A percentile compares a stretch with the other conserved stretches of the same genome.
Conservation (phyloP, 2,888 invertebrate species). For the Pseudoips prasinana region DNA sequence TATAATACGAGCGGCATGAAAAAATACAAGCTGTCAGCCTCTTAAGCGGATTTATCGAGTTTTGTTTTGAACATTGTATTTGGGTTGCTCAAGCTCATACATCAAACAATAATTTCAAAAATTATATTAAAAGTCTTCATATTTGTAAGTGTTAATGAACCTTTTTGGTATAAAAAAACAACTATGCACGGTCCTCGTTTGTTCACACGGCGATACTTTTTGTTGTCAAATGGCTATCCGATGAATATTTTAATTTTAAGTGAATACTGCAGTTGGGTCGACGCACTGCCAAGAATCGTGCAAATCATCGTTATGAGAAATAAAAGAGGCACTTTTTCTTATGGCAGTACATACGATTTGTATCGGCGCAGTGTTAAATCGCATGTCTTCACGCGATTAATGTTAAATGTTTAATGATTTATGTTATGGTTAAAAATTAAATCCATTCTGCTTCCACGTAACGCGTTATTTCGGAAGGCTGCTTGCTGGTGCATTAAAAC, state of each 20-base stretch:
- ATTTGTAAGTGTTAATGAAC: constrained; percentile 33
- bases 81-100: no score
- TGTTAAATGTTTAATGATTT: constrained; percentile 47
- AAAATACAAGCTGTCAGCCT: no score
- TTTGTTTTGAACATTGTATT: no score
- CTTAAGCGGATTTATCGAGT: no score
- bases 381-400: constrained; percentile 50
- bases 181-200: no score
- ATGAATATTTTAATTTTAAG: constrained; percentile 65
- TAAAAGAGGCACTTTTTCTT: constrained; percentile 39
- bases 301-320: constrained; percentile 49
- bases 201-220: constrained; percentile 29
- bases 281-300: constrained; percentile 55
- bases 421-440: constrained; percentile 35
- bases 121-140: background rate
- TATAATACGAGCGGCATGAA: no score
- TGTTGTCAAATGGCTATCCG: constrained; percentile 55
- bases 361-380: constrained; percentile 46
- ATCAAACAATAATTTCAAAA: no score
- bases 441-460: constrained; percentile 31
- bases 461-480: constrained; percentile 27
- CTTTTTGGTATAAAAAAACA: constrained; percentile 21
- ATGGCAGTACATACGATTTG: constrained; percentile 39
- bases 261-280: constrained; percentile 58
- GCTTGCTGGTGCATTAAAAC: background rate